Conservation (phyloP, 2,113 vertebrate species). For the Trogon surrucura region DNA sequence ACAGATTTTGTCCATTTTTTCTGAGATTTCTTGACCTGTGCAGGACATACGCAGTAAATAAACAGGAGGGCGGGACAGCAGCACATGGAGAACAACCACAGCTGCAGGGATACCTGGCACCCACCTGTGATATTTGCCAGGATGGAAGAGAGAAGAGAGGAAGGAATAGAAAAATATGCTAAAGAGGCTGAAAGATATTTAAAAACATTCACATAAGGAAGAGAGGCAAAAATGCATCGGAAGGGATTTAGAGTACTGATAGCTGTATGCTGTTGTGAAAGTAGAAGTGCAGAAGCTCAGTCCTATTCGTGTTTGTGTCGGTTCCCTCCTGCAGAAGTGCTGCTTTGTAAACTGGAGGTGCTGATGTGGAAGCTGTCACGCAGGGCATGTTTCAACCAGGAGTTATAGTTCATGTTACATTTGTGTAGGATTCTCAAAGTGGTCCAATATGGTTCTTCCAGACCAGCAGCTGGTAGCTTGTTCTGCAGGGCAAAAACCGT, state of each 20-base stretch:
- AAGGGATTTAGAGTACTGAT: neutral
- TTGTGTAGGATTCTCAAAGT: neutral
- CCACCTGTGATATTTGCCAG: neutral
- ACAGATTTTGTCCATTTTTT: neutral
- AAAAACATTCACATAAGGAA: neutral
- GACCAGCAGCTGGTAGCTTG: neutral
- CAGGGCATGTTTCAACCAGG: neutral
- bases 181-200: neutral
- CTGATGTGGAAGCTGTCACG: neutral
- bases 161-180: neutral
- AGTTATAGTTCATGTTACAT: neutral
- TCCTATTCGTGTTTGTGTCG: neutral
- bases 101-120: neutral
- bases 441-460: fast-evolving
- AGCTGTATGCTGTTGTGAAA: neutral
- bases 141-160: neutral
- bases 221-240: neutral
- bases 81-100: neutral
- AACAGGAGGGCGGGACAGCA: neutral
- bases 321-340: neutral
- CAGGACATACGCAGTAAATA: neutral
- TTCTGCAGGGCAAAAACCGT: neutral
- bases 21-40: neutral
- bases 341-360: neutral
- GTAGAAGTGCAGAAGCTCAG: neutral